Evolutionary conservation across 2,113 vertebrate genomes (phyloP).

Genomic region (Peromyscus californicus): DNA sequence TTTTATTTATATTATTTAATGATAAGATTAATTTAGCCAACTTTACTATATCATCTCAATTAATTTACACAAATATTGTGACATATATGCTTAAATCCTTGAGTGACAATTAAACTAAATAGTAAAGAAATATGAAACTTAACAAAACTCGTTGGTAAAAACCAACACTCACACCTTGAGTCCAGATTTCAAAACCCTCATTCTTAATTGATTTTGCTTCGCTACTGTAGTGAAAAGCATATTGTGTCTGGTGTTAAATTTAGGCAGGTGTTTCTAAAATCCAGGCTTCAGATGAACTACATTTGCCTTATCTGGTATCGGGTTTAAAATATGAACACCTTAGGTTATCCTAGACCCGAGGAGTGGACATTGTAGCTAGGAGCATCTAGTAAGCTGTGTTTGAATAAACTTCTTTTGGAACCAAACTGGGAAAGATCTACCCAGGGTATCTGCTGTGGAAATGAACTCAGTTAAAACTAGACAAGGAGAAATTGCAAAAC

Average conservation of each 20-base stretch:
- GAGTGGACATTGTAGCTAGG: background rate
- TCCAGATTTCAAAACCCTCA: background rate
- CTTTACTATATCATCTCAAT: background rate
- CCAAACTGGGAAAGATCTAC: background rate
- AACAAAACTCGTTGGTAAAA: background rate
- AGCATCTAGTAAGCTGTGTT: background rate
- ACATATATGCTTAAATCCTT: background rate
- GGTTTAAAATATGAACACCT: background rate
- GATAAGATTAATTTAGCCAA: background rate
- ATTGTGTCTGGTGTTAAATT: background rate
- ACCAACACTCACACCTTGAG: background rate
- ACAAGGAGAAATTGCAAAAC: background rate
- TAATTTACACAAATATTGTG: constrained; percentile 20
- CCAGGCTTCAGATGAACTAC: background rate
- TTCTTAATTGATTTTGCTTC: background rate
- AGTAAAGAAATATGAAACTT: background rate
- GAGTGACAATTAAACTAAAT: background rate
- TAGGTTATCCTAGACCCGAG: fast-evolving
- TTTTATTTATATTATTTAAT: background rate
- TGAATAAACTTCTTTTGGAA: background rate
- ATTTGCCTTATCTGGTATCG: background rate
- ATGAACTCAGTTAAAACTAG: background rate
- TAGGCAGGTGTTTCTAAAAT: background rate
- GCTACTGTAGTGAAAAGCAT: background rate
- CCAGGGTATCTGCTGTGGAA: background rate